These are phyloP conservation scores for Hecatera dysodea DNA, from an alignment of 2,888 invertebrate species.

Conservation along the genomic window DNA sequence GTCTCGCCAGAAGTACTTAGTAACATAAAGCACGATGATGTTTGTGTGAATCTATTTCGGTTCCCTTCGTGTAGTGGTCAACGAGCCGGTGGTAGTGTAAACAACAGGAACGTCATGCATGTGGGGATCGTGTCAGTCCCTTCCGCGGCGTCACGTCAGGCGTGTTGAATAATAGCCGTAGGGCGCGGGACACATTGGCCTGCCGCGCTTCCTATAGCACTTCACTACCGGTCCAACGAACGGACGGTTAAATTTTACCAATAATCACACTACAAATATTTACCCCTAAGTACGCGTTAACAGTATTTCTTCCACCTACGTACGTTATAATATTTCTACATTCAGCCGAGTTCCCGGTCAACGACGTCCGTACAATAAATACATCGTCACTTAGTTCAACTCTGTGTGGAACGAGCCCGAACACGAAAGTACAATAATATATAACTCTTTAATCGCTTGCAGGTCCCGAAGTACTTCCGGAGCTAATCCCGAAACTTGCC, in stretches of 20 bases:
- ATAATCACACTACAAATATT: constrained; percentile 10
- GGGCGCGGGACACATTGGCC: constrained; percentile 86
- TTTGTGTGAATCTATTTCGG: constrained; percentile 73
- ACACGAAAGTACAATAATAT: constrained; percentile 70
- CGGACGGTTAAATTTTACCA: no score
- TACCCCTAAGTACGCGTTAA: constrained; percentile 3
- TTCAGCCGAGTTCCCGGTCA: constrained; percentile 65
- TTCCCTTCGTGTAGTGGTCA: constrained; percentile 76
- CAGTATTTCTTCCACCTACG: constrained; percentile 23
- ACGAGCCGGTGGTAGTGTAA: constrained; percentile 74
- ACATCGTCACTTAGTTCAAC: constrained; percentile 37
- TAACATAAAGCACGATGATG: constrained; percentile 57
- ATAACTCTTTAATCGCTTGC: constrained; percentile 77
- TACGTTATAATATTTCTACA: constrained; percentile 8
- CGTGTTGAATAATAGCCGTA: constrained; percentile 77
- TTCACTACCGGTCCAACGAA: constrained; percentile 50
- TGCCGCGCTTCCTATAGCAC: constrained; percentile 72
- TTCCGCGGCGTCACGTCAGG: constrained; percentile 75
- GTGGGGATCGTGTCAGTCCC: constrained; percentile 76
- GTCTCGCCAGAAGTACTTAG: constrained; percentile 51
- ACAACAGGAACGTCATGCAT: constrained; percentile 72
- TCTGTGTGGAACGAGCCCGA: constrained; percentile 66
- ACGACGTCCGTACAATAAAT: constrained; percentile 52
- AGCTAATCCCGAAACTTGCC: constrained; percentile 73
- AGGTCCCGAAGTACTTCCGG: constrained; percentile 73